These are phyloP conservation scores for Aelia acuminata DNA, from an alignment of 2,888 invertebrate species.

Conservation along the genomic window DNA sequence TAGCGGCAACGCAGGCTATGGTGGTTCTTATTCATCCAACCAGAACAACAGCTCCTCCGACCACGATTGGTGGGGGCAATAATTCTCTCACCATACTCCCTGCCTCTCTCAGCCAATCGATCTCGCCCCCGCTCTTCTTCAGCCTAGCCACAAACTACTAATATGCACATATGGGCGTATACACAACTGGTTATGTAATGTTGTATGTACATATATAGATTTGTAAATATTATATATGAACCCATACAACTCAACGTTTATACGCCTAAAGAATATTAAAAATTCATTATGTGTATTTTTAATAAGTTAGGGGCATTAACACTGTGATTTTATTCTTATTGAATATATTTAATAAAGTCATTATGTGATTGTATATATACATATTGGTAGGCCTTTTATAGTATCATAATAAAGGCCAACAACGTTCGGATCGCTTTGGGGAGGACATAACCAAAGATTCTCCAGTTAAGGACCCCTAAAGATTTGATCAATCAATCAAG, in stretches of 20 bases:
- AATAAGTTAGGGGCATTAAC: slow-evolving; percentile 65
- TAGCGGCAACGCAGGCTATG: slow-evolving; percentile 70
- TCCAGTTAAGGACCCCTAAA: slow-evolving; percentile 12
- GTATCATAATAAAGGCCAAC: neutral
- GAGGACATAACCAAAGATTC: slow-evolving; percentile 50
- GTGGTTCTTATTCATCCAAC: slow-evolving; percentile 71
- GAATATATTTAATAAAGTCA: slow-evolving; percentile 59
- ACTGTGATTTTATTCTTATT: slow-evolving; percentile 64
- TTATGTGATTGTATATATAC: slow-evolving; percentile 58
- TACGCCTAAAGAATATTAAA: slow-evolving; percentile 56
- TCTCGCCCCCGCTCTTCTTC: slow-evolving; percentile 62
- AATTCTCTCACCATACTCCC: slow-evolving; percentile 58
- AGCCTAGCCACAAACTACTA: slow-evolving; percentile 62
- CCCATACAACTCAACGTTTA: slow-evolving; percentile 44
- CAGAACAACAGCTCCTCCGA: slow-evolving; percentile 69
- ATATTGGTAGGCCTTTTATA: slow-evolving; percentile 53
- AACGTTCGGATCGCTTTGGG: slow-evolving; percentile 15
- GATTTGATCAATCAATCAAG: slow-evolving; percentile 4
- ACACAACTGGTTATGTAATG: slow-evolving; percentile 9
- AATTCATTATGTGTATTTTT: slow-evolving; percentile 52
- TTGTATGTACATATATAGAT: slow-evolving; percentile 51
- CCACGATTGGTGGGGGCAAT: slow-evolving; percentile 70
- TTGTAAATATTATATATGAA: slow-evolving; percentile 36
- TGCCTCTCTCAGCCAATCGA: slow-evolving; percentile 65
- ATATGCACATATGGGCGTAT: slow-evolving; percentile 48